Evolutionary conservation across 2,888 invertebrate species (phyloP).

Genomic region (Tetrapedia diversipes): DNA sequence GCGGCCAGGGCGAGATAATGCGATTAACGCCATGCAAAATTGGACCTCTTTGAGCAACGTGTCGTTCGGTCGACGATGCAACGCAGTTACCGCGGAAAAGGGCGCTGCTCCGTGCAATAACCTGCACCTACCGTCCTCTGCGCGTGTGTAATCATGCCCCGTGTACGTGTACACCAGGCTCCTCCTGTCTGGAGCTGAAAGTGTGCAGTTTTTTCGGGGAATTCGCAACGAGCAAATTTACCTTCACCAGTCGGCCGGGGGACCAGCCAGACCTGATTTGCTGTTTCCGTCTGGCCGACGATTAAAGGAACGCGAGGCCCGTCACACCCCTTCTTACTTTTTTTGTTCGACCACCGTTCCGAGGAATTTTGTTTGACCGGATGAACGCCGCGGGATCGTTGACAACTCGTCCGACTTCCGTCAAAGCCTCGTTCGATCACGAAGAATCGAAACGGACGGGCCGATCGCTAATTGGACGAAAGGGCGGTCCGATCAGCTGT

Average conservation of each 20-base stretch:
- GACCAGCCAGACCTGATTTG: conserved; percentile 48
- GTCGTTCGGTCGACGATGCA: conserved; percentile 71
- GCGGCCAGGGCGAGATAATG: conserved; percentile 68
- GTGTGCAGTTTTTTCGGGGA: conserved; percentile 67
- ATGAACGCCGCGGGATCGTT: conserved; percentile 14
- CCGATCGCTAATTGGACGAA: no score
- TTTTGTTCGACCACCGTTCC: conserved; percentile 37
- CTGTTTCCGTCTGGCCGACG: conserved; percentile 52
- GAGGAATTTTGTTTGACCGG: conserved; percentile 26
- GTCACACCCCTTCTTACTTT: no score
- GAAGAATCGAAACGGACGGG: no score
- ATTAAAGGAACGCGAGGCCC: conserved; percentile 41
- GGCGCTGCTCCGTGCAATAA: conserved; percentile 67
- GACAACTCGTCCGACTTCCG: not conserved
- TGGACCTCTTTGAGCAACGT: conserved; percentile 77
- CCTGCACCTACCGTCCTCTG: conserved; percentile 50
- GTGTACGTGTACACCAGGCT: conserved; percentile 31
- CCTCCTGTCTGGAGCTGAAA: conserved; percentile 46
- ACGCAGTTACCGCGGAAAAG: conserved; percentile 72
- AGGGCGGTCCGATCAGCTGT: no score
- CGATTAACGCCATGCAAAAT: conserved; percentile 77
- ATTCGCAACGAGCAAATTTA: conserved; percentile 65
- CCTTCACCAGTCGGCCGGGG: conserved; percentile 47
- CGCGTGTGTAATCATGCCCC: conserved; percentile 7
- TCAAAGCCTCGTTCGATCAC: not conserved